Evolutionary conservation across 1,140 invertebrate genomes (phyloP).

Genomic region (Drosophila watanabei): DNA sequence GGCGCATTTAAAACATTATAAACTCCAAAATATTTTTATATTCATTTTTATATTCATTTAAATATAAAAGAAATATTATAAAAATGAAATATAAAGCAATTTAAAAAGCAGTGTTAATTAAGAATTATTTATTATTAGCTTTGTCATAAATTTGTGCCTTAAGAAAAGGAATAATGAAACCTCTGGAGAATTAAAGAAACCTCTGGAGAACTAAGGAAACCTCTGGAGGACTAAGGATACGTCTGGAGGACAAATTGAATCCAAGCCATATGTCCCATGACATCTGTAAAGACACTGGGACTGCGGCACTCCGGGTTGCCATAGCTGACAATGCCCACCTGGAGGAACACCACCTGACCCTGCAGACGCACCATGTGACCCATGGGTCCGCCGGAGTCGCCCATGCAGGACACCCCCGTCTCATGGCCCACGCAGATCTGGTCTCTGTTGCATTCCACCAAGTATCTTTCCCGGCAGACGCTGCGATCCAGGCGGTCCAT

Average conservation of each 20-base stretch:
- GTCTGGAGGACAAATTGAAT: neutral
- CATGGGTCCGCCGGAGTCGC: constrained; percentile 37
- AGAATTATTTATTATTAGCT: neutral
- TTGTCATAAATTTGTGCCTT: neutral
- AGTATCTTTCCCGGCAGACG: neutral
- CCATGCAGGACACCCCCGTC: neutral
- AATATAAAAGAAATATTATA: neutral
- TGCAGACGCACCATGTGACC: neutral
- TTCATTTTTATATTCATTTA: too few relatives aligned
- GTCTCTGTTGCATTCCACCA: neutral
- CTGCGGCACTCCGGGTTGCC: constrained; percentile 26
- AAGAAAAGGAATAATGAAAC: neutral
- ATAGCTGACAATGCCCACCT: constrained; percentile 24
- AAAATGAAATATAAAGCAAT: neutral
- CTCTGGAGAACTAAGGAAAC: neutral
- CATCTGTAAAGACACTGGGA: constrained; percentile 36
- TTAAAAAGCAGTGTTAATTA: neutral
- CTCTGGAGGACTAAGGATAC: neutral
- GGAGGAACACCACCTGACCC: neutral
- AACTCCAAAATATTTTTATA: too few relatives aligned
- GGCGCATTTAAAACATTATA: neutral
- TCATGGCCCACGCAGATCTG: constrained; percentile 28
- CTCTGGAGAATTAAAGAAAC: too few relatives aligned
- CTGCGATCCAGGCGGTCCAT: neutral
- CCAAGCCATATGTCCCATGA: constrained; percentile 1